Evolutionary conservation across 2,113 vertebrate genomes (phyloP), one percentile per base, ranked within the genome.

Genomic region (Oostethus manadensis): DNA sequence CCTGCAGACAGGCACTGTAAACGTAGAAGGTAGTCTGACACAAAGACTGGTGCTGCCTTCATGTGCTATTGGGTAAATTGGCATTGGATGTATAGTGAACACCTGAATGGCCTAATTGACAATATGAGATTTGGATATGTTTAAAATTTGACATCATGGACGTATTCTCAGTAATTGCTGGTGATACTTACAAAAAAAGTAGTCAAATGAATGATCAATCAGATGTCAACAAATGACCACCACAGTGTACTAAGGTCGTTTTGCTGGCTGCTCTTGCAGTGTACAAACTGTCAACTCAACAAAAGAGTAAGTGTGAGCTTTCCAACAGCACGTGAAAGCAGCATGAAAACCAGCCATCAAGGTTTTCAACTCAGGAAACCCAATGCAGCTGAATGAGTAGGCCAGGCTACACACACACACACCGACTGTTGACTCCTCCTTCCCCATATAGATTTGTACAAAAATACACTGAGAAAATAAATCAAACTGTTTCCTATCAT

Each of bases 401-500:
- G 82, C 77, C 70, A 82, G 77, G 82, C 84, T 86, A 84, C 82
- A 97, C 81, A 97, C 93, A 84, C 82, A 97, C 81, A 97, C 93
- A 95, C 92, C 89, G 91, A 96, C 94, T 94, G 91, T 93, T 94
- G 91, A 94, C 92, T 94, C 92, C 93, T 94, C 93, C 90, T 71
- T 92, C 93, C 83, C 93, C 92, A 97, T 94, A 96, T 96, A 91
- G 85, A 89, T 98, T 96, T 97, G 95, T 99, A 99, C 96, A 99
- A 99, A 99, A 98, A 99, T 99, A 99, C 97, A 99, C 96, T 97
- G 95, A 98, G 95, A 99, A 99, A 99, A 99, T 99, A 99, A 42
- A 99, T 98, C 94, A 95, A 97, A 97, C 92, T 84, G 94, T 96
- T 96, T 97, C 91, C 90, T 96, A 92, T 93, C 86, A 91, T 90